Evolutionary conservation across 2,113 vertebrate species (phyloP), one percentile per base, ranked within the genome.

Genomic region (Oceanites oceanicus): DNA sequence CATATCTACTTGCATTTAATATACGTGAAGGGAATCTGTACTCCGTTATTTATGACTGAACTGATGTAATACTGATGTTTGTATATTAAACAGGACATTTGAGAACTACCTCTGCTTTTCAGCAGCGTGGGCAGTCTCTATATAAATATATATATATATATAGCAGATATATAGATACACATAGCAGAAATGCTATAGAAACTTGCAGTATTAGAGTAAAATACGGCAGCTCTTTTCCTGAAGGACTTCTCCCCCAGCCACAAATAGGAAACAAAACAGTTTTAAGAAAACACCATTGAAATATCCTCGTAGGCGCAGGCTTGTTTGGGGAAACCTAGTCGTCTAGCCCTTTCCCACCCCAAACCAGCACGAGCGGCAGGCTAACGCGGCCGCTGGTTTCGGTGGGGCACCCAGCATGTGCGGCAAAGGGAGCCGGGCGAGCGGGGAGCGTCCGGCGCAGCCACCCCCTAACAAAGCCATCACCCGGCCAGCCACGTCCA

Each of bases 401-500:
- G 22, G 56, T 30, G 86, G 80, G 93, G 91, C 86, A 95, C 74
- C 55, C 68, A 80, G 49, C 0, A 9, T 3, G 6, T 0, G 30
- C 1, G 6, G 47, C 1, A 72, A 89, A 49, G 90, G 87, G 87
- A 77, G 84, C 45, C 21, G 73, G 89, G 79, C 55, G 68, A 76
- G 65, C 32, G 92, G 62, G 68, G 88, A 92, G 76, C 55, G 86
- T 22, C 95, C 95, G 63, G 85, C 90, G 95, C 90, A 93, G 75
- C 59, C 95, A 97, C 92, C 92, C 94, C 86, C 95, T 94, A 97
- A 98, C 85, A 96, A 97, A 98, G 97, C 91, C 95, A 95, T 90
- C 94, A 92, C 93, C 97, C 91, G n/a, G 92, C 82, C 49, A 30
- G 1, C 1, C 3, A 3, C 0, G 96, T 88, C 96, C 92, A 95